phyloP scores from a whole-genome alignment of 2,888 invertebrate species.

The Limenitis camilla region DNA sequence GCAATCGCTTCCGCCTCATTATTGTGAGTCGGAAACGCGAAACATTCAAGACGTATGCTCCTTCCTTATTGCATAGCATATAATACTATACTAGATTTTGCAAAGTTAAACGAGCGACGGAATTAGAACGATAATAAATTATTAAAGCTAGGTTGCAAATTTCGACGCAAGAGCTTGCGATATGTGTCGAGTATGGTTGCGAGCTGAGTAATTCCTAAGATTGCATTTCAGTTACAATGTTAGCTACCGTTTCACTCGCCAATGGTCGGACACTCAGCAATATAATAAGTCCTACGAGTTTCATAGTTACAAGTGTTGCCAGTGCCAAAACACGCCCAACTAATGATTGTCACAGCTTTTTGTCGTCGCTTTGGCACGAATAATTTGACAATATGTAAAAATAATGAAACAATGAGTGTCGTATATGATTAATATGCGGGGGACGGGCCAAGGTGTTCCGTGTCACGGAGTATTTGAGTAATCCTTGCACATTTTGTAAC shows the following conservation, averaged over 20 bases:
- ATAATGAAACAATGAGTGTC: constrained; percentile 39
- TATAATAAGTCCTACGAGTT: not conserved
- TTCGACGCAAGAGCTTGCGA: constrained; percentile 68
- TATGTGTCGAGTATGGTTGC: constrained; percentile 62
- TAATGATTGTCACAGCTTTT: not conserved
- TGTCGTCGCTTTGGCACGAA: not conserved
- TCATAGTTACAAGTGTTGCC: constrained; percentile 34
- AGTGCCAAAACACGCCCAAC: constrained; percentile 36
- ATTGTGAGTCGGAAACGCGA: constrained; percentile 58
- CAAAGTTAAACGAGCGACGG: constrained; percentile 6
- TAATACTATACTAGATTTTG: constrained; percentile 2
- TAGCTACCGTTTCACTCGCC: constrained; percentile 37
- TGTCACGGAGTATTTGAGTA: constrained; percentile 40
- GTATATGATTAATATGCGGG: constrained; percentile 47
- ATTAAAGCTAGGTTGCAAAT: constrained; percentile 29
- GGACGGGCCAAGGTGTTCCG: constrained; percentile 32
- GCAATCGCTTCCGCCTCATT: constrained; percentile 65
- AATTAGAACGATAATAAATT: constrained; percentile 35
- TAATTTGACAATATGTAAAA: constrained; percentile 40
- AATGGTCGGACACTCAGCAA: no score
- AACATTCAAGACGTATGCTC: constrained; percentile 35
- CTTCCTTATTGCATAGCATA: constrained; percentile 23
- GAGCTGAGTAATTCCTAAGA: constrained; percentile 49
- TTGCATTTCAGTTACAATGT: constrained; percentile 46
- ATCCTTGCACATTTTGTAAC: constrained; percentile 54